A percentile compares a stretch with the other conserved stretches of the same genome.
phyloP scores from a whole-genome alignment of 2,888 invertebrate genomes.

The Glaucopsyche alexis region DNA sequence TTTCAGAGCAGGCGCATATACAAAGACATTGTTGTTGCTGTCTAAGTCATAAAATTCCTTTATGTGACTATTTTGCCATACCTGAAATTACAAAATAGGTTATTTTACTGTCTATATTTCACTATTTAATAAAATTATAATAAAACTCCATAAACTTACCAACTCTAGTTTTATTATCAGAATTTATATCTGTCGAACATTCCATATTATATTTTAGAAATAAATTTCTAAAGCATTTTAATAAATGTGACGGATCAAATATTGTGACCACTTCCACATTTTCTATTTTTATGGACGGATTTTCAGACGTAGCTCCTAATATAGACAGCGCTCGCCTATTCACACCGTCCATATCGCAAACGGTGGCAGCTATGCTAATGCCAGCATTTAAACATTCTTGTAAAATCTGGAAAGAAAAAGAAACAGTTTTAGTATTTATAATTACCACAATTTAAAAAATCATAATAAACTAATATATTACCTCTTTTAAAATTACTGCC shows the following conservation, averaged over 20 bases:
- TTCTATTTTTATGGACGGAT: not conserved
- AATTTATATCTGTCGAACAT: not conserved
- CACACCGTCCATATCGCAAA: conserved; percentile 38
- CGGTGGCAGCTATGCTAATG: conserved; percentile 35
- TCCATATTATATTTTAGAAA: too few species aligned
- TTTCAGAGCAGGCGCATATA: not conserved
- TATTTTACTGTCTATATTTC: not conserved
- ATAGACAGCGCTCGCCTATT: conserved; percentile 35
- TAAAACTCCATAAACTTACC: not conserved
- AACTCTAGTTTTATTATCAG: not conserved
- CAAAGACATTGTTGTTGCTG: not conserved
- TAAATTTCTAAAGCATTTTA: conserved; percentile 9
- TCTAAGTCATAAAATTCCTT: not conserved
- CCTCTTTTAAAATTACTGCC: not conserved
- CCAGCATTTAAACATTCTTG: conserved; percentile 33
- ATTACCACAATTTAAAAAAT: too few species aligned
- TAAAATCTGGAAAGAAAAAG: conserved; percentile 38
- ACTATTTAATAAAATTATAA: not conserved
- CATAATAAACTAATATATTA: too few species aligned
- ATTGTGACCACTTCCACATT: not conserved
- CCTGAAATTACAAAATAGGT: not conserved
- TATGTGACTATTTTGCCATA: not conserved
- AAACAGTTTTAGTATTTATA: too few species aligned
- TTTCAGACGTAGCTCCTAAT: conserved; percentile 34
- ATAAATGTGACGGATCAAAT: conserved; percentile 3